Evolutionary conservation across 2,888 invertebrate genomes (phyloP).

Genomic region (Muschampia plurimacula): DNA sequence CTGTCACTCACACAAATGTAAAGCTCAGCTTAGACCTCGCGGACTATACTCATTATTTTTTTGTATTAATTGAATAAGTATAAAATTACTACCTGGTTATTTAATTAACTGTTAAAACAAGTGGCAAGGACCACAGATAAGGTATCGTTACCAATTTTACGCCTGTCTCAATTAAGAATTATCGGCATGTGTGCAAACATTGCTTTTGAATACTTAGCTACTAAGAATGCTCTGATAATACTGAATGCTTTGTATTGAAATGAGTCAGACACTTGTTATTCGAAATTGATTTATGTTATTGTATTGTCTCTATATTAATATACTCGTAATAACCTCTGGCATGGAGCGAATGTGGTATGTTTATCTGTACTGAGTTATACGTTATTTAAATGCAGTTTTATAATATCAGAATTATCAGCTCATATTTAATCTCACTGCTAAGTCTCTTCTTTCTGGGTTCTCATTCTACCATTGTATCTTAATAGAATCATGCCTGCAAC

Average conservation of each 20-base stretch:
- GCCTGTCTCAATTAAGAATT: conserved; percentile 30
- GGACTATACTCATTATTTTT: background rate
- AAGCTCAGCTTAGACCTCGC: too few relatives aligned
- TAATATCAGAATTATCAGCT: too few relatives aligned
- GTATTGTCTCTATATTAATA: conserved; percentile 23
- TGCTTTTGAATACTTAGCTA: conserved; percentile 18
- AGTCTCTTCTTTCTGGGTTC: too few relatives aligned
- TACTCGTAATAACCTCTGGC: conserved; percentile 6
- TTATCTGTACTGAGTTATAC: too few relatives aligned
- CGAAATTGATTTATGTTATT: conserved; percentile 23
- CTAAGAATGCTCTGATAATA: background rate
- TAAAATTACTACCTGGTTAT: background rate
- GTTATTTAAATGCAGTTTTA: too few relatives aligned
- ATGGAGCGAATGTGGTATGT: background rate
- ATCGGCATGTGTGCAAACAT: conserved; percentile 29
- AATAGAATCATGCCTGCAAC: too few relatives aligned
- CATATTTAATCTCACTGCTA: too few relatives aligned
- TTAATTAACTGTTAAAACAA: conserved; percentile 22
- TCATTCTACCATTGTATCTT: too few relatives aligned
- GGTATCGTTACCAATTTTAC: conserved; percentile 19
- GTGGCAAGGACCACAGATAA: background rate
- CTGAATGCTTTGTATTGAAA: conserved; percentile 23
- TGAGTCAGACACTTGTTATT: conserved; percentile 37
- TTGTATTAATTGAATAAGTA: background rate
- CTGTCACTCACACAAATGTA: too few relatives aligned